phyloP scores from a whole-genome alignment of 1,140 invertebrate species.

The Heliconius eleuchia region DNA sequence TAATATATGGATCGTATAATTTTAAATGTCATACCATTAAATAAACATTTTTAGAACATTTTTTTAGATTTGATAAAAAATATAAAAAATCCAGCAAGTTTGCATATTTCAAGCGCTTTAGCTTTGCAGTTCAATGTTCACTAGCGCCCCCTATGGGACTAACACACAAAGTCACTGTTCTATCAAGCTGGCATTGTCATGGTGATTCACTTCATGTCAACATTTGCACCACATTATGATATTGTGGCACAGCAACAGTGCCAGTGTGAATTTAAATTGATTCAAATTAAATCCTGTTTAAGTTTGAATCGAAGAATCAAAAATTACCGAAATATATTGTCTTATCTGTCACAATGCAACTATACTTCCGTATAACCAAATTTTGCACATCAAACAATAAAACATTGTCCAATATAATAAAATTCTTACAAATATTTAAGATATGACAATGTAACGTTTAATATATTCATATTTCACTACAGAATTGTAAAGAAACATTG shows the following conservation, averaged over 20 bases:
- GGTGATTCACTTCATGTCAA: constrained; percentile 69
- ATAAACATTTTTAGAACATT: background rate
- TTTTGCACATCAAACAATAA: background rate
- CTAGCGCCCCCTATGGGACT: constrained; percentile 65
- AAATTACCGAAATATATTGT: constrained; percentile 7
- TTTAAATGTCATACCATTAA: background rate
- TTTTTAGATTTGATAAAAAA: background rate
- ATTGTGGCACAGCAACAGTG: constrained; percentile 11
- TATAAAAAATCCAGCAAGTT: constrained; percentile 3
- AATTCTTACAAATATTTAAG: background rate
- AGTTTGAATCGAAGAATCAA: background rate
- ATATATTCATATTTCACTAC: constrained; percentile 2
- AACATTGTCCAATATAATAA: background rate
- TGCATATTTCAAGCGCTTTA: constrained; percentile 18
- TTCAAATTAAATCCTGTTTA: background rate
- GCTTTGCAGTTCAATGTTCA: constrained; percentile 31
- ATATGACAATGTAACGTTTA: background rate
- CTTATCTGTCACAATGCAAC: constrained; percentile 19
- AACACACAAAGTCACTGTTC: constrained; percentile 55
- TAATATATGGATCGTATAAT: too few species aligned
- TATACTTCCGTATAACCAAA: background rate
- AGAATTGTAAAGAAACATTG: background rate
- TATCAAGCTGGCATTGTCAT: constrained; percentile 69
- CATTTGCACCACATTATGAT: constrained; percentile 46
- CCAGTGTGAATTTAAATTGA: background rate